Base-by-base conservation (phyloP, 2,888 invertebrate species). In the Ormyrus rosae region DNA sequence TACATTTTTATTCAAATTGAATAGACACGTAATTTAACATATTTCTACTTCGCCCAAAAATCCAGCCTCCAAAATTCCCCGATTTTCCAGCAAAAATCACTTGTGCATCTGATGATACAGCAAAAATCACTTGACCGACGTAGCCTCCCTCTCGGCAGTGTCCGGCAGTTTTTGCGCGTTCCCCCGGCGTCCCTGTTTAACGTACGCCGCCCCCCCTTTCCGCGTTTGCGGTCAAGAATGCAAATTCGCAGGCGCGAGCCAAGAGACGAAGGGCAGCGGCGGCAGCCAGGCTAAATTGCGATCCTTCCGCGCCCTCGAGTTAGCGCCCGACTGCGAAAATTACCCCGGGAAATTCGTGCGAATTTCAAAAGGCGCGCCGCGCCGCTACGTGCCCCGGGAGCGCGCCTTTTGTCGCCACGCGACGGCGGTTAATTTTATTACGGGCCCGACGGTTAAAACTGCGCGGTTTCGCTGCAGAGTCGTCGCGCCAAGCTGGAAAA, bases 171-270 rank as follows among this genome's bases (percentile, higher is more conserved):
- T 19, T 19, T 19, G 19, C 19, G 19, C 19, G 19, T 19, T 19
- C 19, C 19, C 19, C 19, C 19, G 19, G 19, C 19, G 19, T 19
- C 19, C 19, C 19, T 1, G 19, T 19, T 19, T 19, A 19, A 19
- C 19, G 19, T 19, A 2, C 19, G 19, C 19, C 19, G 1, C 19
- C 19, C 74, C 8, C 8, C 19, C 45, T 50, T 6, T 10, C 7
- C 60, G 56, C 84, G 83, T 83, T 85, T 84, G 86, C 86, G 86
- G 87, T 87, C 86, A 86, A 87, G 86, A 87, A 87, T 87, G 87
- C 86, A 88, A 87, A 87, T 87, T 83, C 78, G 75, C 75, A 69
- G 65, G 11, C 53, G 11, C 34, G 13, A 67, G 3, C 48, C 48
- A n/a, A 51, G 10, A 1, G 46, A 50, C 9, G 13, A 65, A 65